Evolutionary conservation across 2,888 invertebrate species (phyloP), one percentile per base, ranked within the genome.

Genomic region (Rhagophthalmus giganteus): DNA sequence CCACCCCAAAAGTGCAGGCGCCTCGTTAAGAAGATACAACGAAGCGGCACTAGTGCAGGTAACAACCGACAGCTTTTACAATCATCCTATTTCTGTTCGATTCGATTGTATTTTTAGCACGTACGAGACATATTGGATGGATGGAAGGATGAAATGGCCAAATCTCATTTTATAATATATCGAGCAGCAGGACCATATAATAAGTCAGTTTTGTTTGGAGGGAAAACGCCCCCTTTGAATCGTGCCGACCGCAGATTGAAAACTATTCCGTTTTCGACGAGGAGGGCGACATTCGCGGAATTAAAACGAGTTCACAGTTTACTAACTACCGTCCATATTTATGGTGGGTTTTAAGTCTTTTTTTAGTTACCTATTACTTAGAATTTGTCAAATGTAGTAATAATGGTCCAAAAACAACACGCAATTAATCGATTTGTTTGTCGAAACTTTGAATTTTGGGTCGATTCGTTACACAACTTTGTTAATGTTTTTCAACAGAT

Each of bases 281-380:
- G 86, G 59, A 81, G 90, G 60, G 88, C 94, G 0, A 90, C 90
- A 0, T 88, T 84, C 62, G 86, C 82, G 39, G 93, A 94, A 76
- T 83, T 90, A 1, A 81, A 85, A 67, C 76, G 91, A 53, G 86
- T 90, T 0, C 86, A 88, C 60, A 80, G 81, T 38, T 76, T 86
- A 32, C 74, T 93, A 4, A 79, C 86, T 11, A 79, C 81, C 39
- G 73, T 84, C 30, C 81, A 83, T 64, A 78, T 87, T 24, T 87
- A 87, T 72, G 84, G 87, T 87, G 70, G 73, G 76, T 64, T 24
- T 25, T 4, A 15, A 28, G 8, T 4, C 5, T 2, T 9, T 16
- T 10, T 9, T 31, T 12, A 31, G 11, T 14, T 16, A n/a, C n/a
- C n/a, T n/a, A n/a, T n/a, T n/a, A n/a, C n/a, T n/a, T n/a, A n/a